phyloP scores from a whole-genome alignment of 30 jellyfish, hydroid and myxozoan genomes.

The Cassiopea xamachana region DNA sequence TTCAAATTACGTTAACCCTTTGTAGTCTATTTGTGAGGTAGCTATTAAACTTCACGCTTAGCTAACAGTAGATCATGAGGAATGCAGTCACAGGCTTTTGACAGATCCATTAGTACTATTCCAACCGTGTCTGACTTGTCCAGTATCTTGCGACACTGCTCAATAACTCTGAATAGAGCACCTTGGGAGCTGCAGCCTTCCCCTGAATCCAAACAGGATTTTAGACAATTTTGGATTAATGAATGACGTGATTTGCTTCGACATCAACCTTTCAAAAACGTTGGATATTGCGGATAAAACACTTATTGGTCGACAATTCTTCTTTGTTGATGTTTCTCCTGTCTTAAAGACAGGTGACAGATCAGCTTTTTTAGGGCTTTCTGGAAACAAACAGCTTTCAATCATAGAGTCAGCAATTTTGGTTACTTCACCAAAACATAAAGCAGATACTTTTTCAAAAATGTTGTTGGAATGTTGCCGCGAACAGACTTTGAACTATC shows the following conservation, averaged over 20 bases:
- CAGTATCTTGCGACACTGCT: not conserved
- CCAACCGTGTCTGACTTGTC: not conserved
- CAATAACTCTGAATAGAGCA: not conserved
- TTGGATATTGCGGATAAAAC: not conserved
- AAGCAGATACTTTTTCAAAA: too few species aligned
- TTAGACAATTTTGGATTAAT: not conserved
- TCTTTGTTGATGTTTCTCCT: not conserved
- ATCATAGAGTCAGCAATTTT: too few species aligned
- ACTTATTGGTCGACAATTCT: not conserved
- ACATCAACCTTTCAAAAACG: not conserved
- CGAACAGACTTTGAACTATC: too few species aligned
- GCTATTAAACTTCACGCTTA: slow-evolving; percentile 4
- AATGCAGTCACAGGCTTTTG: not conserved
- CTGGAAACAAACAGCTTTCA: not conserved
- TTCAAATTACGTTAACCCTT: not conserved
- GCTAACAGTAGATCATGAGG: slow-evolving; percentile 19
- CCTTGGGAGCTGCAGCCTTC: not conserved
- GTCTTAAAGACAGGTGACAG: not conserved
- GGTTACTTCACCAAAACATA: too few species aligned
- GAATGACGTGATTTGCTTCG: not conserved
- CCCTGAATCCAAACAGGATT: not conserved
- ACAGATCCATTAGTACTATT: too few species aligned
- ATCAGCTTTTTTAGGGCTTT: not conserved
- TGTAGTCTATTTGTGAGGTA: slow-evolving; percentile 2
- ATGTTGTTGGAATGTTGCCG: too few species aligned